Evolutionary conservation across 2,888 invertebrate genomes (phyloP).

Genomic region (Pyralis farinalis): DNA sequence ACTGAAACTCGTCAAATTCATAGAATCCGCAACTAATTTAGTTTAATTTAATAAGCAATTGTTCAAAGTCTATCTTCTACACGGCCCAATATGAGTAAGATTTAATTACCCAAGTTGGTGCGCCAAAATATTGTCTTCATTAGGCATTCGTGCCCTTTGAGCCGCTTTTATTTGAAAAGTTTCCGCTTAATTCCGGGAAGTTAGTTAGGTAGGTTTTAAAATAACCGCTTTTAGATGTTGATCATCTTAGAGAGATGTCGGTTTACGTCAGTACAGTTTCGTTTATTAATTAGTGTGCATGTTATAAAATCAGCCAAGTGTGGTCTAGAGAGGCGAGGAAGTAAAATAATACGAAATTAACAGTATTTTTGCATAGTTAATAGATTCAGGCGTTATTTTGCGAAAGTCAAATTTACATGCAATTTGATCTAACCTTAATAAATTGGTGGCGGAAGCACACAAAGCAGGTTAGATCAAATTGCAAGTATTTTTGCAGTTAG

Average conservation of each 20-base stretch:
- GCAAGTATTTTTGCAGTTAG: too few species aligned
- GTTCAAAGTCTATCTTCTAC: conserved; percentile 29
- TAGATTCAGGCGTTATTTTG: too few species aligned
- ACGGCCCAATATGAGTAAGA: conserved; percentile 45
- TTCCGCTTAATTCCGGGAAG: conserved; percentile 62
- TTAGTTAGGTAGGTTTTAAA: conserved; percentile 59
- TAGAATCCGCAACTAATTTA: conserved; percentile 49
- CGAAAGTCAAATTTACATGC: too few species aligned
- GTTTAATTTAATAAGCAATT: conserved; percentile 51
- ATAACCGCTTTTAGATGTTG: conserved; percentile 47
- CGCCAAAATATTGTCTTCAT: conserved; percentile 74
- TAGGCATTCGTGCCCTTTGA: conserved; percentile 60
- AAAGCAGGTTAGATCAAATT: too few species aligned
- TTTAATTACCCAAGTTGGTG: conserved; percentile 64
- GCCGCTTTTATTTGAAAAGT: conserved; percentile 75
- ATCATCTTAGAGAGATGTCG: conserved; percentile 22
- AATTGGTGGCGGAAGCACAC: too few species aligned
- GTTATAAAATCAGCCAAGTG: too few species aligned
- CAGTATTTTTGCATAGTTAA: too few species aligned
- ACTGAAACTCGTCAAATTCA: conserved; percentile 27
- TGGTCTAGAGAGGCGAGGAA: too few species aligned
- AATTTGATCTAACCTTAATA: too few species aligned
- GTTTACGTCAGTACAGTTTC: too few species aligned
- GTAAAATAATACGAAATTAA: too few species aligned
- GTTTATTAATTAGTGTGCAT: neutral